phyloP scores from a whole-genome alignment of 2,797 vertebrate species.

The Lepus oiostolus region DNA sequence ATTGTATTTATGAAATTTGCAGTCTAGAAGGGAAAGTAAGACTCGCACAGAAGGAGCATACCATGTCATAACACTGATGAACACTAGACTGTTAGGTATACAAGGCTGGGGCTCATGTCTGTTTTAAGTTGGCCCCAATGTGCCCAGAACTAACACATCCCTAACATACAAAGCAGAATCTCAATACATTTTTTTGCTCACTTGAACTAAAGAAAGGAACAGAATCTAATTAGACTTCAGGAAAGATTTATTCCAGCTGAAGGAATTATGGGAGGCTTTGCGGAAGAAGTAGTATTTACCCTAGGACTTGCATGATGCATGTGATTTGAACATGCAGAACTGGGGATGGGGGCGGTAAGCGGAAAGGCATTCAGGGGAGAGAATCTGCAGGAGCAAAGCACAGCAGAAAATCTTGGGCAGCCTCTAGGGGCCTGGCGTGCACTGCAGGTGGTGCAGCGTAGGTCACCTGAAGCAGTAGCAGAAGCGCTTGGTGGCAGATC shows the following conservation, averaged over 20 bases:
- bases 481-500: background rate
- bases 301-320: background rate
- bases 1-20: background rate
- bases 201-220: constrained; percentile 29
- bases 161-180: background rate
- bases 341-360: background rate
- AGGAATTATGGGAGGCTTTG: background rate
- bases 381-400: background rate
- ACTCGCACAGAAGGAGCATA: background rate
- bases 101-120: background rate
- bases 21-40: background rate
- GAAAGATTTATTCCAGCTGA: background rate
- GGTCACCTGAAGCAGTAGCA: background rate
- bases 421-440: background rate
- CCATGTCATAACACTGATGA: too few relatives aligned
- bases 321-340: background rate
- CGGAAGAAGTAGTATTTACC: background rate
- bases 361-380: background rate
- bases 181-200: background rate
- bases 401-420: background rate
- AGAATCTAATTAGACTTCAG: background rate
- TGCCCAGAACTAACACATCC: background rate
- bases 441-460: background rate
- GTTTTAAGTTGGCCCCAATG: background rate
- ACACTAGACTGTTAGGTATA: background rate